Evolutionary conservation across 2,797 vertebrate genomes (phyloP).

Genomic region (Calcarius lapponicus): DNA sequence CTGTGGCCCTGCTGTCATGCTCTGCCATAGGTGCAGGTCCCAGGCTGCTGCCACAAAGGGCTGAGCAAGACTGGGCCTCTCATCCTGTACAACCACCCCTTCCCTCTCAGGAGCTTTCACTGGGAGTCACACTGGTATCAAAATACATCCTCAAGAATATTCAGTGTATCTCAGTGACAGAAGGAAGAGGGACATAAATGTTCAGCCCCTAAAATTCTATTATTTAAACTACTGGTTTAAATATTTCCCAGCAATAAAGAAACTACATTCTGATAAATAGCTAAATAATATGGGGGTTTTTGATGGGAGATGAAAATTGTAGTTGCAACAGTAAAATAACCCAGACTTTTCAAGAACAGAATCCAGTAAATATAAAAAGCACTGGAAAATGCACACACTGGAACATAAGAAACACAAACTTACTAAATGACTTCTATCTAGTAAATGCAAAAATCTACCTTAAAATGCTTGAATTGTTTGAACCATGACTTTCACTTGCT

Average conservation of each 20-base stretch:
- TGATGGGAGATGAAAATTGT: not conserved
- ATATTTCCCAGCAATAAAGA: not conserved
- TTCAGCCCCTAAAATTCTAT: not conserved
- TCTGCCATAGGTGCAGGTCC: fast-evolving
- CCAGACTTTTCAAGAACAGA: not conserved
- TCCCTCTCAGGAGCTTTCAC: not conserved
- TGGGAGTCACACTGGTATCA: not conserved
- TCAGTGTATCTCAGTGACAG: not conserved
- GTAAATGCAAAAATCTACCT: not conserved
- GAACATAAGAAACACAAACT: not conserved
- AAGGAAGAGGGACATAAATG: not conserved
- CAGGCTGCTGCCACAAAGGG: not conserved
- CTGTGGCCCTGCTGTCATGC: not conserved
- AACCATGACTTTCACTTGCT: not conserved
- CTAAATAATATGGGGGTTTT: not conserved
- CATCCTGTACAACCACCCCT: fast-evolving
- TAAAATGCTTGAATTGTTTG: not conserved
- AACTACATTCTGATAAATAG: not conserved
- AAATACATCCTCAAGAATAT: not conserved
- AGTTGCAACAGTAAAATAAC: not conserved
- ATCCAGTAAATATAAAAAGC: not conserved
- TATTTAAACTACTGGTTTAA: not conserved
- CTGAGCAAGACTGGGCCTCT: not conserved
- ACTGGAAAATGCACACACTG: not conserved
- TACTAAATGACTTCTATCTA: not conserved